These are phyloP conservation scores for Acanthosoma haemorrhoidale DNA, from an alignment of 2,888 invertebrate species.

Conservation along the genomic window DNA sequence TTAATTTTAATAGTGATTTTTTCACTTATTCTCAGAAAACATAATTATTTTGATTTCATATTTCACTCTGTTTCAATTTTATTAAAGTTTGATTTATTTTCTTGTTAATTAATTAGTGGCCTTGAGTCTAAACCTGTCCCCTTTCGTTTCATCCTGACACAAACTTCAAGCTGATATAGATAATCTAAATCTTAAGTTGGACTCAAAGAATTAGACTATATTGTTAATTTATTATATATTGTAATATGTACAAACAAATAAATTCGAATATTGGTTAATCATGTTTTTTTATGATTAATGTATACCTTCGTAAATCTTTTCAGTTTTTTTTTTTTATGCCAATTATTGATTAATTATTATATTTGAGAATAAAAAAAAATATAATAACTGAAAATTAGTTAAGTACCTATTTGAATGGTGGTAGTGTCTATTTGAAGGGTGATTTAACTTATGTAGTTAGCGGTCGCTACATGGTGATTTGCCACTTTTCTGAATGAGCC, in stretches of 20 bases:
- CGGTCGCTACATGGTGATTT: too few relatives aligned
- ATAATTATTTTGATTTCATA: neutral
- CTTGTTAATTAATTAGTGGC: conserved; percentile 14
- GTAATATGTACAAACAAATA: conserved; percentile 41
- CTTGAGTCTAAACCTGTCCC: conserved; percentile 28
- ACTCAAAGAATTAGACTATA: conserved; percentile 33
- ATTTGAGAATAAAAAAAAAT: too few relatives aligned
- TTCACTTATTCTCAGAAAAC: neutral
- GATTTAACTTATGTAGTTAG: too few relatives aligned
- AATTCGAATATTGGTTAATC: conserved; percentile 37
- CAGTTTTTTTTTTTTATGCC: too few relatives aligned
- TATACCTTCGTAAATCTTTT: neutral
- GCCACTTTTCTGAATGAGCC: too few relatives aligned
- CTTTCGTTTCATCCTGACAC: conserved; percentile 19
- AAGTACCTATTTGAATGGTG: too few relatives aligned
- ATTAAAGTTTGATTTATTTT: neutral
- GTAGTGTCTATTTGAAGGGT: too few relatives aligned
- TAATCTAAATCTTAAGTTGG: conserved; percentile 12
- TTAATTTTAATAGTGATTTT: neutral
- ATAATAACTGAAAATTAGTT: too few relatives aligned
- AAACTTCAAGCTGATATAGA: conserved; percentile 22
- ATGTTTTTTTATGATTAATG: neutral
- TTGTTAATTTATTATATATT: conserved; percentile 40
- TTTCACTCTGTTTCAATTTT: neutral
- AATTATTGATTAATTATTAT: too few relatives aligned